These are phyloP conservation scores for Gnathonemus longibarbis DNA, from an alignment of 2,113 vertebrate genomes.

Conservation along the genomic window DNA sequence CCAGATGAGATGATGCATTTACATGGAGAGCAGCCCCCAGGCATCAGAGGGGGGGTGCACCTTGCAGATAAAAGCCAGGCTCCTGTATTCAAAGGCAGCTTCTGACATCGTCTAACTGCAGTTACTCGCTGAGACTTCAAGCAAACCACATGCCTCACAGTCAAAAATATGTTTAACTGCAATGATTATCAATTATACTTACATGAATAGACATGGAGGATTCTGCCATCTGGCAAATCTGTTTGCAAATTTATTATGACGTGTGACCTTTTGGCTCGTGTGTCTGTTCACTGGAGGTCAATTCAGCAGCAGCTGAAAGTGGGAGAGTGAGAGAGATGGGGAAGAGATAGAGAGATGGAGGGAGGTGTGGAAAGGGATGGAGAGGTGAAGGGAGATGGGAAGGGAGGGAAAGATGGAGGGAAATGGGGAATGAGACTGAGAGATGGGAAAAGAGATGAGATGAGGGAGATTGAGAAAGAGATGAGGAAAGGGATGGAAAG, in stretches of 20 bases:
- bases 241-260: background rate
- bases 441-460: background rate
- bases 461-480: background rate
- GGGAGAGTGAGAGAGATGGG: background rate
- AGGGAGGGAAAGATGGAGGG: background rate
- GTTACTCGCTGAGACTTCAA: background rate
- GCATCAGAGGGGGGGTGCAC: background rate
- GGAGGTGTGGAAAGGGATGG: background rate
- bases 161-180: background rate
- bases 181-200: constrained; percentile 1
- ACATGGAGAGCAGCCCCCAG: background rate
- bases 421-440: background rate
- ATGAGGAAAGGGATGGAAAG: background rate
- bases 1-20: constrained; percentile 7
- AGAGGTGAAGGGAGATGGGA: background rate
- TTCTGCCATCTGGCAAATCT: background rate
- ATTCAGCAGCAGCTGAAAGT: background rate
- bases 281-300: background rate
- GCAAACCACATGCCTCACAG: background rate
- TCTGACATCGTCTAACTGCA: background rate
- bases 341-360: background rate
- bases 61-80: background rate
- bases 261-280: background rate
- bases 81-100: background rate
- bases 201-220: background rate